Base-by-base conservation (phyloP, 2,888 invertebrate genomes). In the Hypercompe scribonia region DNA sequence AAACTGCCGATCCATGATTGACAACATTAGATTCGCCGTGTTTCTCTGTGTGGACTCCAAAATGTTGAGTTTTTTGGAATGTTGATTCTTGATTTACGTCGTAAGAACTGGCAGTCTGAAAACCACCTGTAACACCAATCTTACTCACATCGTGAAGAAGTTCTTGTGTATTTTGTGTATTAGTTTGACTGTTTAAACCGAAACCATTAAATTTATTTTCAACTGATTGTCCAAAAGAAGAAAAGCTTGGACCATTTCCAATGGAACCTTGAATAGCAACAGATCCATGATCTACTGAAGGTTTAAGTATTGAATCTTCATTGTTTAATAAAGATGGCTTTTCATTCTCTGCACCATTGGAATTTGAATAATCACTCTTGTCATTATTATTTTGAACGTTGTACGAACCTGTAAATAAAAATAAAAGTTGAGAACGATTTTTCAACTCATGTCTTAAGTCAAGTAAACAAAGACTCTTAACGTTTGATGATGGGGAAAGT, bases 401-500 rank as follows among this genome's bases (percentile, higher is more conserved):
- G 89, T 95, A 95, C 76, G 94, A 93, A 90, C 95, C 95, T 95
- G 94, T 86, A 93, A 95, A 92, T 92, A 91, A 93, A 94, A 95
- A 94, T 81, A 94, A 95, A 95, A 95, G 94, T 93, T 90, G 88
- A 89, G 73, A 86, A 86, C 88, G 84, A 94, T 95, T 93, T 92
- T 90, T 94, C 93, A 94, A 88, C 81, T 89, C 85, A 87, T 82
- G 78, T 85, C 80, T 86, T 94, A 91, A 90, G 88, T 94, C 93
- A 92, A 87, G 71, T 71, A 71, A n/a, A 77, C 92, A 94, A 93
- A 89, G 85, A 89, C 80, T 76, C 84, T 83, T 86, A 82, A 80
- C 84, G 82, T 86, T 84, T 86, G 81, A 85, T 84, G 80, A 80
- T 83, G 84, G 74, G 81, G 76, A 85, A 86, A 86, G 84, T 86